Base-by-base conservation (phyloP, 2,113 vertebrate species). In the Potamarius usumacintae region DNA sequence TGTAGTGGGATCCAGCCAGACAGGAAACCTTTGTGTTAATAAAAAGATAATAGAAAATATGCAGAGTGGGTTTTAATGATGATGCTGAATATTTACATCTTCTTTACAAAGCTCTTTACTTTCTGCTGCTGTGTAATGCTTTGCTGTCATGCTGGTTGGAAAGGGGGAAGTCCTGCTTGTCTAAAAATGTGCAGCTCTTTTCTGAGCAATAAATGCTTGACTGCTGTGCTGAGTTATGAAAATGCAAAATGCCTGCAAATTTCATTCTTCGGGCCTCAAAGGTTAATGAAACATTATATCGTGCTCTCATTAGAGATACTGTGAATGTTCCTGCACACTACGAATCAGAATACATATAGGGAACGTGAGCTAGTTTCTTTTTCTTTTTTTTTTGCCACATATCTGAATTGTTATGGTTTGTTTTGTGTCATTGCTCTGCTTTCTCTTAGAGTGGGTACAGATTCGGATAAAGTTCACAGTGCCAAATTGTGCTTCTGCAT, bases 211-310 rank as follows among this genome's bases (percentile, higher is more conserved):
- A 12, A 53, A 78, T 80, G 53, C 78, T 80, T 30, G 7, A 30
- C n/a, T 57, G 57, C 30, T 58, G 58, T 80, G 25, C 53, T 58
- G 76, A 55, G 52, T 15, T 78, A 53, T n/a, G 53, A 80, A 80
- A 79, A 27, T 55, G 25, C 34, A 79, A 30, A 34, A 63, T 17
- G 58, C 52, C 22, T 22, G 18, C 58, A 63, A 82, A 82, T 48
- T 63, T 34, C 80, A 25, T 82, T 82, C 80, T 62, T 82, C 20
- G 0, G 58, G 57, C 18, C 80, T 63, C 80, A 82, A 14, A 34
- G 53, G 79, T 81, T 81, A 25, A 63, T 63, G 60, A 82, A 30
- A 62, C 79, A 82, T 82, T 82, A 82, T 62, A 82, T 82, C 12
- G 2, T 55, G 52, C 7, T 55, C 25, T 82, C 27, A 82, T 82